A percentile compares a stretch with the other conserved stretches of the same genome.
Conservation (phyloP, 2,113 vertebrate species). For the Thunnus maccoyii region DNA sequence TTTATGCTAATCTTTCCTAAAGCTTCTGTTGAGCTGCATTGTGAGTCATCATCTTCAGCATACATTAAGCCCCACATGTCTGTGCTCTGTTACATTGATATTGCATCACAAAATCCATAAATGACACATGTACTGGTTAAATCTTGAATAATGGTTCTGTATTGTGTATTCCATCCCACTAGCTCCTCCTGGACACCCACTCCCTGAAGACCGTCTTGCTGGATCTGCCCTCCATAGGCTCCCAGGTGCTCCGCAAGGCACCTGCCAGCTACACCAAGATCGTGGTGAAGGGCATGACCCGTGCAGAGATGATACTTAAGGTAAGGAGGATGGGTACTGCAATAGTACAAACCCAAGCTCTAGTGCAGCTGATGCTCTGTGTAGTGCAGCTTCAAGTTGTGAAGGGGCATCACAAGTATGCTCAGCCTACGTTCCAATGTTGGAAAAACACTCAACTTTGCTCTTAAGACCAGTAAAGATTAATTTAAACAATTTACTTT, state of each 20-base stretch:
- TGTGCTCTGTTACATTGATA: not conserved
- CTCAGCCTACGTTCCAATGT: not conserved
- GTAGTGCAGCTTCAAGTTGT: slow-evolving; percentile 11
- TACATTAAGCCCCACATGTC: not conserved
- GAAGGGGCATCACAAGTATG: not conserved
- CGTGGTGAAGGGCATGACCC: slow-evolving; percentile 99
- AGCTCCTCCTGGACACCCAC: slow-evolving; percentile 98
- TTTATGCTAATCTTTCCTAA: not conserved
- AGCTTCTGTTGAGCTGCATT: not conserved
- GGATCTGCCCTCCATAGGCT: slow-evolving; percentile 97
- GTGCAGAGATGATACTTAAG: slow-evolving; percentile 99
- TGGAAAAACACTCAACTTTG: slow-evolving; percentile 45
- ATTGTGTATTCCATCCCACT: slow-evolving; percentile 31
- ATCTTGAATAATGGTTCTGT: not conserved
- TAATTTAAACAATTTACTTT: slow-evolving; percentile 58
- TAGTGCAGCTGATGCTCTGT: not conserved
- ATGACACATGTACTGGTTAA: not conserved
- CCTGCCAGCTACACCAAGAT: slow-evolving; percentile 99
- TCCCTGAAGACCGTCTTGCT: slow-evolving; percentile 97
- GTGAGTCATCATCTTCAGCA: not conserved
- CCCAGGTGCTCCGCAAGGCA: slow-evolving; percentile 97
- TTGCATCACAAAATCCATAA: not conserved
- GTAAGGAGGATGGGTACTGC: slow-evolving; percentile 75
- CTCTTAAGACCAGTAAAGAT: slow-evolving; percentile 6
- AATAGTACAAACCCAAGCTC: not conserved